Conservation (phyloP, 2,888 invertebrate species). For the Hydrotaea diabolus region DNA sequence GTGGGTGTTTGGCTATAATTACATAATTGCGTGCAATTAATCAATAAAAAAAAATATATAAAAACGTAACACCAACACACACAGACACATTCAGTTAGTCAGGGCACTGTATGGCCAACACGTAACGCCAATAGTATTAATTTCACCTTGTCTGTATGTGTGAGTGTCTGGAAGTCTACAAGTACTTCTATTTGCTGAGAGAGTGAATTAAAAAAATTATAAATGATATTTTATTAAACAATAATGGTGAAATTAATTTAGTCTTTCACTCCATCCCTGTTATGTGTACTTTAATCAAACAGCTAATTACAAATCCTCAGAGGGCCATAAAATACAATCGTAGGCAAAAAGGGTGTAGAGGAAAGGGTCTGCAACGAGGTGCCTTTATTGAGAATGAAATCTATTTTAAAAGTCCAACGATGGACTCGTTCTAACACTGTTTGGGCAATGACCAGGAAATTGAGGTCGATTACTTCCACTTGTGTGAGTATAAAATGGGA, state of each 20-base stretch:
- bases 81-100: too few species aligned
- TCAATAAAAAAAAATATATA: slow-evolving; percentile 57
- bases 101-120: not conserved
- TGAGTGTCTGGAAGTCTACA: not conserved
- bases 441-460: too few species aligned
- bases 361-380: not conserved
- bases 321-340: not conserved
- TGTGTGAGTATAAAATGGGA: too few species aligned
- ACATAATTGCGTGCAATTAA: slow-evolving; percentile 68
- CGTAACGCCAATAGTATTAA: not conserved
- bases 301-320: slow-evolving; percentile 51
- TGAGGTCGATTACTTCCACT: too few species aligned
- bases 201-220: slow-evolving; percentile 37
- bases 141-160: not conserved
- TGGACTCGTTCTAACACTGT: not conserved
- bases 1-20: slow-evolving; percentile 56
- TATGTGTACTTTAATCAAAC: slow-evolving; percentile 27
- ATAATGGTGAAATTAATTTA: slow-evolving; percentile 59
- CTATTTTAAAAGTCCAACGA: not conserved
- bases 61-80: not conserved
- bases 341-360: not conserved
- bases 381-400: not conserved
- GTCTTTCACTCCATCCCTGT: slow-evolving; percentile 29
- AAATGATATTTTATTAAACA: slow-evolving; percentile 53
- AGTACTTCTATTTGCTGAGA: not conserved